Conservation (phyloP, 2,113 vertebrate species). For the Maccullochella peelii region DNA sequence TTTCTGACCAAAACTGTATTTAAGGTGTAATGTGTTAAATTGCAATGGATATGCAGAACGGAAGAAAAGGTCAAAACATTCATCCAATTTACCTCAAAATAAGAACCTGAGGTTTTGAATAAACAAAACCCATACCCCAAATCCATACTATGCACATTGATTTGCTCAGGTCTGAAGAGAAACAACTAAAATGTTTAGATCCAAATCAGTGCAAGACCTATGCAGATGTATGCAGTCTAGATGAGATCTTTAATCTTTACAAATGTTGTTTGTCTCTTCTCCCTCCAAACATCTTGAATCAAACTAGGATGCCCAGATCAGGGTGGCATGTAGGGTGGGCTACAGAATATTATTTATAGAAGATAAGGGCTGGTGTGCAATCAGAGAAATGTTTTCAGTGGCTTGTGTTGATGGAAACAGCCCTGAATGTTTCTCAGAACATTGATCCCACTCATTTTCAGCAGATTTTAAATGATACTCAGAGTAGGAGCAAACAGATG, state of each 20-base stretch:
- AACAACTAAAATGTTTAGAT: conserved; percentile 35
- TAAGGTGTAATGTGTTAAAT: conserved; percentile 32
- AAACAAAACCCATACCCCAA: conserved; percentile 2
- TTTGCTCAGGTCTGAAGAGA: not conserved
- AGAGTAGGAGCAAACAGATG: conserved; percentile 51
- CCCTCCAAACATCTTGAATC: conserved; percentile 27
- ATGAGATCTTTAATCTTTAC: conserved; percentile 46
- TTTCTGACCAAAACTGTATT: conserved; percentile 50
- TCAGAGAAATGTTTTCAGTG: conserved; percentile 54
- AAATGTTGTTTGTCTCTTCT: conserved; percentile 50
- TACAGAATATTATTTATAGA: conserved; percentile 53
- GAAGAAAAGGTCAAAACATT: conserved; percentile 26
- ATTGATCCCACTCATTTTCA: conserved; percentile 66
- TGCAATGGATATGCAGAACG: conserved; percentile 15
- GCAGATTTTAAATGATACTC: conserved; percentile 64
- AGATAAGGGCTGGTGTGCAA: conserved; percentile 55
- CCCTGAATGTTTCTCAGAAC: conserved; percentile 40
- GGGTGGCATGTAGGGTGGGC: conserved; percentile 38
- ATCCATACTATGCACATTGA: not conserved
- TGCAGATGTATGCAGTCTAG: conserved; percentile 2
- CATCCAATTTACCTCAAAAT: not conserved
- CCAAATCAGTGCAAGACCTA: not conserved
- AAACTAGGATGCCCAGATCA: conserved; percentile 24
- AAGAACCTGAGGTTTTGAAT: not conserved
- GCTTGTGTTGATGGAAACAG: conserved; percentile 60